Conservation (phyloP, 1,140 invertebrate genomes). For the Babylonia areolata region DNA sequence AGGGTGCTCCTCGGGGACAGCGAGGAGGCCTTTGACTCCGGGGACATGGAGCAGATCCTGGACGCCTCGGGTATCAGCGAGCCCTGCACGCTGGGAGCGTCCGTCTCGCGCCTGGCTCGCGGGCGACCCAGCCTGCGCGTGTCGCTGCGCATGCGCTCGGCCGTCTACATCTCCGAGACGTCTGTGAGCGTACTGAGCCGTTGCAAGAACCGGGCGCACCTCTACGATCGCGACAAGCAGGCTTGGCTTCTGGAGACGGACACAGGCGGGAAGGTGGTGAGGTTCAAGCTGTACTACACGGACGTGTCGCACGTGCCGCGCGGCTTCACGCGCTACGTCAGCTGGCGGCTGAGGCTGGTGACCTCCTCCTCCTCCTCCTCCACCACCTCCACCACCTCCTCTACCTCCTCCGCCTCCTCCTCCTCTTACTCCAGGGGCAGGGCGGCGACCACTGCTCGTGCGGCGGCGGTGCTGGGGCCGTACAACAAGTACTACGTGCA, state of each 20-base stretch:
- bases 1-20: slow-evolving; percentile 83
- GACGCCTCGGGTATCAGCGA: slow-evolving; percentile 78
- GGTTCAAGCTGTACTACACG: slow-evolving; percentile 87
- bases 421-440: too few relatives aligned
- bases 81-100: slow-evolving; percentile 57
- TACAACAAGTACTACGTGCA: slow-evolving; percentile 91
- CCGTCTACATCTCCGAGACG: slow-evolving; percentile 85
- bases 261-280: slow-evolving; percentile 84
- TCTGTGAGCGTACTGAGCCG: slow-evolving; percentile 75
- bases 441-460: not conserved
- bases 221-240: slow-evolving; percentile 90
- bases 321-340: slow-evolving; percentile 86
- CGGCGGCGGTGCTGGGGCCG: slow-evolving; percentile 77
- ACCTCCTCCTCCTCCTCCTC: too few relatives aligned
- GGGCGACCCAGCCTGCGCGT: slow-evolving; percentile 78
- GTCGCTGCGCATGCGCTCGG: slow-evolving; percentile 85
- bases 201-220: slow-evolving; percentile 79
- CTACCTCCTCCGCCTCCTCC: too few relatives aligned
- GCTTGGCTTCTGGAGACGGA: slow-evolving; percentile 89
- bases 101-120: slow-evolving; percentile 61
- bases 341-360: slow-evolving; percentile 81
- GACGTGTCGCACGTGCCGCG: slow-evolving; percentile 90
- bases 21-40: slow-evolving; percentile 84
- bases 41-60: slow-evolving; percentile 85
- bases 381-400: too few relatives aligned